Base-by-base conservation (phyloP, 2,888 invertebrate species). In the Eupithecia inturbata region DNA sequence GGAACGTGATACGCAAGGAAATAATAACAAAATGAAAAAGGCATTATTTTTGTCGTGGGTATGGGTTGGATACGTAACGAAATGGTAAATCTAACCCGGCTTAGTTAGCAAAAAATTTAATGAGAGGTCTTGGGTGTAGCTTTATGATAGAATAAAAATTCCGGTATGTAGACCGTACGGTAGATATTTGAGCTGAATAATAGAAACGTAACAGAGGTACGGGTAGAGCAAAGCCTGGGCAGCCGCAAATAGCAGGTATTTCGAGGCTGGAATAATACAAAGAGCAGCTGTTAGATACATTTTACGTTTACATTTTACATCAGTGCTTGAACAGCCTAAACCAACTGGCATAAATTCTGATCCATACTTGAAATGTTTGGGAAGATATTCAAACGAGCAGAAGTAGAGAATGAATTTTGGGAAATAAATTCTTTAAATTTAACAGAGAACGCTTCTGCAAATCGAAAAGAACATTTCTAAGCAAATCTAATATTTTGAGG, bases 1-100 rank as follows among this genome's bases (percentile, higher is more conserved):
- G 82, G 85, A 82, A 92, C 90, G 92, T 89, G 89, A 90, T 86
- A 86, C 85, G 89, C 86, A 89, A 87, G 81, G 82, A 85, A 85
- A 87, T 84, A 86, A 87, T 87, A 87, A 87, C 86, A 85, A 82
- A 85, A 84, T 81, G 82, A 81, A 82, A n/a, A 83, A 82, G 82
- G 81, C 83, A 82, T 82, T 79, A 80, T 81, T 80, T 80, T 77
- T 74, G 77, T 75, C 84, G 82, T 81, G 79, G 82, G 77, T 71
- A 41, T 53, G 63, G 28, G 22, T 26, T 57, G 57, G 57, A 31
- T 71, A 69, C 33, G 75, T 79, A 79, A 72, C 78, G 81, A 82
- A 82, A 85, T 85, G 81, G 81, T 80, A 81, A 84, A 85, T 85
- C 84, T 84, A 85, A 83, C 82, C 83, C 77, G 77, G 76, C 77